phyloP scores from a whole-genome alignment of 2,888 invertebrate species.

The Lasioglossum leucozonium region DNA sequence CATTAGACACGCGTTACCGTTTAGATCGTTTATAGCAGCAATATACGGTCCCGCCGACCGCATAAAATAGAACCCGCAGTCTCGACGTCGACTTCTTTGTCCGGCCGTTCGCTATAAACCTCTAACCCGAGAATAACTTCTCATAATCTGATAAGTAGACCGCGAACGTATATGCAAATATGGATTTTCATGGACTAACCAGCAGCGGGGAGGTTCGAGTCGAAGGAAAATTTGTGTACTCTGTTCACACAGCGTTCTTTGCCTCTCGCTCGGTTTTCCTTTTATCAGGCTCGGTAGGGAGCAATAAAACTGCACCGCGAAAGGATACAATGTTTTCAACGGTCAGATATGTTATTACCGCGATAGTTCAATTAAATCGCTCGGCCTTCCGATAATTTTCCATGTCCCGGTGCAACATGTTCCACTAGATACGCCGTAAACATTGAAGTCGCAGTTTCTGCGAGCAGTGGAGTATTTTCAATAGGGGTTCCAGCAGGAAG shows the following conservation, averaged over 20 bases:
- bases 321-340: background rate
- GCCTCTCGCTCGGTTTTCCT: background rate
- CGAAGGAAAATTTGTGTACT: background rate
- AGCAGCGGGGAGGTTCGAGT: no score
- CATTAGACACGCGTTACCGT: constrained; percentile 3
- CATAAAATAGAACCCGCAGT: background rate
- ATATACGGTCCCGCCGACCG: background rate
- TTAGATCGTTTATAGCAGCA: background rate
- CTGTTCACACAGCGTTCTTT: background rate
- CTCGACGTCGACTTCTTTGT: background rate
- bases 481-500: no score
- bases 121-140: constrained; percentile 8
- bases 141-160: background rate
- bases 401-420: background rate
- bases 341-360: background rate
- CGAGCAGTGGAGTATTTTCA: background rate
- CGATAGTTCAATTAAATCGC: background rate
- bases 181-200: background rate
- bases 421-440: background rate
- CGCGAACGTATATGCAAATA: background rate
- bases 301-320: background rate
- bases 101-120: background rate
- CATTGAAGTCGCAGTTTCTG: background rate
- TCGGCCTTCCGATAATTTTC: background rate
- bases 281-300: background rate